Conservation (phyloP, 2,888 invertebrate genomes). For the Chloromyia formosa region DNA sequence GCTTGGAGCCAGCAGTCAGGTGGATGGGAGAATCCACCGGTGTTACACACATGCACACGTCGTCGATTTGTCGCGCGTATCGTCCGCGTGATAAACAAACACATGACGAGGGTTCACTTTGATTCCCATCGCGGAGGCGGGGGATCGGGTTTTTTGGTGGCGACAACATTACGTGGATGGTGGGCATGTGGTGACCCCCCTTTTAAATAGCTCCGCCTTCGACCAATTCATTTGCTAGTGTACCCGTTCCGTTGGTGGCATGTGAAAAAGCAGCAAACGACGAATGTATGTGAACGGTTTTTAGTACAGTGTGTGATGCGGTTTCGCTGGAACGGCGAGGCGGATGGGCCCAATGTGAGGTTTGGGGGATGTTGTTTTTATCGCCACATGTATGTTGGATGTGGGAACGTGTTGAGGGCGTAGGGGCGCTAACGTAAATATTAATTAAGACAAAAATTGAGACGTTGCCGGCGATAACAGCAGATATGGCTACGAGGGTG, state of each 20-base stretch:
- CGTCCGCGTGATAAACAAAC: slow-evolving; percentile 41
- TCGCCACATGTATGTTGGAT: slow-evolving; percentile 43
- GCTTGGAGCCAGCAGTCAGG: background rate
- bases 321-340: too few relatives aligned
- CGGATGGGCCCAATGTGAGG: background rate
- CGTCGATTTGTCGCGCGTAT: slow-evolving; percentile 44
- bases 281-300: slow-evolving; percentile 19
- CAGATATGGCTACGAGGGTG: too few relatives aligned
- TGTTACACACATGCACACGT: slow-evolving; percentile 37
- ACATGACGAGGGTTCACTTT: slow-evolving; percentile 21
- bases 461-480: background rate
- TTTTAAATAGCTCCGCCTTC: slow-evolving; percentile 48
- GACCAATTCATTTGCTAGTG: slow-evolving; percentile 31
- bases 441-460: slow-evolving; percentile 32
- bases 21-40: slow-evolving; percentile 21
- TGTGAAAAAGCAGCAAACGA: slow-evolving; percentile 10
- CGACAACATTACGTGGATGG: slow-evolving; percentile 22
- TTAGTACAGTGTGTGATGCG: too few relatives aligned
- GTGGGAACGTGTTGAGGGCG: background rate
- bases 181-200: slow-evolving; percentile 35
- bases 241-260: slow-evolving; percentile 15
- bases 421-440: slow-evolving; percentile 9
- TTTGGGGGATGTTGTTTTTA: slow-evolving; percentile 38
- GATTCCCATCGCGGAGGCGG: slow-evolving; percentile 10
- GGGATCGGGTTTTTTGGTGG: background rate